Evolutionary conservation across 2,797 vertebrate genomes (phyloP), one percentile per base, ranked within the genome.

Genomic region (Aythya fuligula): DNA sequence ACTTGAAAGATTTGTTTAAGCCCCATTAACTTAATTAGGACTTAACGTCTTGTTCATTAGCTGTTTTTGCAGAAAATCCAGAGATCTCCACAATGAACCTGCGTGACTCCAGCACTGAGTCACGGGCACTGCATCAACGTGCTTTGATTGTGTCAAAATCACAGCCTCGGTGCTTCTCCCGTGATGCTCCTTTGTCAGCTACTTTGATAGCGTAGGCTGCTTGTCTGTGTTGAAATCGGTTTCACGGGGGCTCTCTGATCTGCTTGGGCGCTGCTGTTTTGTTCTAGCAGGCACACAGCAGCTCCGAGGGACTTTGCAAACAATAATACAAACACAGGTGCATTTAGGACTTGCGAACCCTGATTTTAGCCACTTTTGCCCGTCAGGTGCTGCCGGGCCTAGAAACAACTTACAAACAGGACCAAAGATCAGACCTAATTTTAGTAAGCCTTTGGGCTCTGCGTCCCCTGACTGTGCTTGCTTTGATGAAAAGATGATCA

Each of bases 341-440:
- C 91, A 91, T 93, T 96, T 96, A 90, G 94, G 95, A 97, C 94
- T 94, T 74, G 75, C 81, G 82, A 91, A 93, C 77, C 61, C 75
- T 74, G 93, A 65, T 87, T 92, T 93, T 74, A 90, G 80, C 67
- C 88, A 71, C 60, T 85, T 75, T 75, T 67, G 54, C 53, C 51
- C 66, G 67, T 81, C 89, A 95, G 85, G 61, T 5, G 11, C 58
- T 39, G 43, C 70, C 25, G 1, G 79, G 80, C 71, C 87, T 84
- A 67, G 73, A 66, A 93, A 92, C 0, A 0, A 85, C 62, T 83
- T 81, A 83, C 93, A 91, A 96, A 95, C 53, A 72, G 61, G 88
- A 90, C 88, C 91, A 94, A 96, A 97, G 93, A 96, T 94, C 95
- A 94, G 83, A 34, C 41, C 94, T 96, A 96, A 96, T 95, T 95